A percentile compares a stretch with the other conserved stretches of the same genome.
Conservation (phyloP, 2,888 invertebrate genomes). For the Litoditis marina region DNA sequence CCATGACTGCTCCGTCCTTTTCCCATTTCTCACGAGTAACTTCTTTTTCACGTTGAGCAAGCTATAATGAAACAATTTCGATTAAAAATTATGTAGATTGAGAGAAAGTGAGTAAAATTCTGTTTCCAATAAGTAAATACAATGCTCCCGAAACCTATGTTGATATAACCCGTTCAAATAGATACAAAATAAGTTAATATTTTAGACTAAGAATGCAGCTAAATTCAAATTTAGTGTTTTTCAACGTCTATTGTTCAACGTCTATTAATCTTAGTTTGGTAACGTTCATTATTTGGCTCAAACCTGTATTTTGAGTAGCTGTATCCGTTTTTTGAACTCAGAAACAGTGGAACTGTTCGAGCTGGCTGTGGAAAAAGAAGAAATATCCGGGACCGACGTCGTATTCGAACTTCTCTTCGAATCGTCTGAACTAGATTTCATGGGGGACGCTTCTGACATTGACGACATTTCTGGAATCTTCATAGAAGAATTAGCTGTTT, state of each 20-base stretch:
- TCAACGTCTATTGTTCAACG: too few relatives aligned
- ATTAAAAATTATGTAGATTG: not conserved
- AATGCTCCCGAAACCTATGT: too few relatives aligned
- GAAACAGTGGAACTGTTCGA: slow-evolving; percentile 6
- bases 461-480: too few relatives aligned
- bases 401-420: slow-evolving; percentile 2
- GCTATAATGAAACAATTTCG: slow-evolving; percentile 3
- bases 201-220: too few relatives aligned
- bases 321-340: slow-evolving; percentile 7
- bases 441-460: too few relatives aligned
- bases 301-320: slow-evolving; percentile 11
- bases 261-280: too few relatives aligned
- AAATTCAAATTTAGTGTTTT: too few relatives aligned
- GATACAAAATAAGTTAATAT: too few relatives aligned
- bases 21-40: slow-evolving; percentile 14
- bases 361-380: slow-evolving; percentile 4
- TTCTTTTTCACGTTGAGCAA: slow-evolving; percentile 12
- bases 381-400: slow-evolving; percentile 15
- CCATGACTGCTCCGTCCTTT: slow-evolving; percentile 5
- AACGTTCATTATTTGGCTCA: too few relatives aligned
- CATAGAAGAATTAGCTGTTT: too few relatives aligned
- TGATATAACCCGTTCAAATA: too few relatives aligned
- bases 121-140: too few relatives aligned
- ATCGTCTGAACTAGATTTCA: not conserved
- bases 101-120: not conserved